A percentile compares a stretch with the other conserved stretches of the same genome.
Conservation (phyloP, 2,113 vertebrate species). For the Helogale parvula region DNA sequence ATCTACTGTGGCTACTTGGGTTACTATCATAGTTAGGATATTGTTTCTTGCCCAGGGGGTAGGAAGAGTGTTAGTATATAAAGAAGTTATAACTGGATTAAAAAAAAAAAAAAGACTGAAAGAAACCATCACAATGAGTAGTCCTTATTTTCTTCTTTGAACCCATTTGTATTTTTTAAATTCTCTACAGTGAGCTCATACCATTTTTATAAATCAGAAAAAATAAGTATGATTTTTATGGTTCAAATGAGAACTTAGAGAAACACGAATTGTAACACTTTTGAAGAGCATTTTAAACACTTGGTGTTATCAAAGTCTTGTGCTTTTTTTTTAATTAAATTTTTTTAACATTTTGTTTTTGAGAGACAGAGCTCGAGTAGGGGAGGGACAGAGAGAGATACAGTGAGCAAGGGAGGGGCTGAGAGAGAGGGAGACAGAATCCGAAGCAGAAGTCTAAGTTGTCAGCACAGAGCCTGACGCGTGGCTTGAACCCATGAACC, state of each 20-base stretch:
- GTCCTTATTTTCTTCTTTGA: slow-evolving; percentile 59
- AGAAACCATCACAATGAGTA: neutral
- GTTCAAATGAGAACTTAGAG: slow-evolving; percentile 54
- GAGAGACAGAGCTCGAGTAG: too few relatives aligned
- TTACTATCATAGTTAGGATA: neutral
- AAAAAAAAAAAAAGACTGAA: slow-evolving; percentile 21
- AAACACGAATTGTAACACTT: neutral
- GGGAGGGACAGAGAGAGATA: too few relatives aligned
- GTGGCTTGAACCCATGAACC: too few relatives aligned
- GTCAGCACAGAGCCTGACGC: too few relatives aligned
- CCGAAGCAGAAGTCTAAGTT: too few relatives aligned
- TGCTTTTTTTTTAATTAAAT: slow-evolving; percentile 35
- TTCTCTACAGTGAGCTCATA: neutral
- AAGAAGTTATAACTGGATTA: neutral
- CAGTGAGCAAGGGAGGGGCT: too few relatives aligned
- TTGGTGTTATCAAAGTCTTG: slow-evolving; percentile 44
- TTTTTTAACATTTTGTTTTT: too few relatives aligned
- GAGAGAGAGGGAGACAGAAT: too few relatives aligned
- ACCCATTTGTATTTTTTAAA: slow-evolving; percentile 4
- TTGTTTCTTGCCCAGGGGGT: neutral
- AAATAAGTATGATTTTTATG: slow-evolving; percentile 14
- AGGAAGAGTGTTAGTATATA: slow-evolving; percentile 43
- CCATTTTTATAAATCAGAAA: slow-evolving; percentile 24
- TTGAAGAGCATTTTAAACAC: slow-evolving; percentile 38
- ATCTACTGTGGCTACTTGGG: neutral